phyloP scores from a whole-genome alignment of 2,888 invertebrate genomes.

The Leistus spinibarbis region DNA sequence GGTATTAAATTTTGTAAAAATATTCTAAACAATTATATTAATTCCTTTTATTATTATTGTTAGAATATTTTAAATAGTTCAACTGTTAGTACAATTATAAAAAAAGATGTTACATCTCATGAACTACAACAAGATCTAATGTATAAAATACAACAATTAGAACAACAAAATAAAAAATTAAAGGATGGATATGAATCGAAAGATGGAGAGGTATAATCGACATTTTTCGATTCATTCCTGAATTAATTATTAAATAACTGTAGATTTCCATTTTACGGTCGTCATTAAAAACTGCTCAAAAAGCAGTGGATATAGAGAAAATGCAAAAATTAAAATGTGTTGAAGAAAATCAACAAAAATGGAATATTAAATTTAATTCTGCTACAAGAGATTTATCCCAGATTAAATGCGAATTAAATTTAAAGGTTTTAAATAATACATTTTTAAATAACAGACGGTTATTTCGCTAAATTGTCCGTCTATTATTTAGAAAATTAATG shows the following conservation, averaged over 20 bases:
- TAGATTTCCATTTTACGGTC: slow-evolving; percentile 24
- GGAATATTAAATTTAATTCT: slow-evolving; percentile 58
- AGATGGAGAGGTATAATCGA: slow-evolving; percentile 19
- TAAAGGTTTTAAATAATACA: too few relatives aligned
- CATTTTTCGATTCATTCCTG: neutral
- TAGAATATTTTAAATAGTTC: slow-evolving; percentile 1
- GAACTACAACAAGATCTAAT: slow-evolving; percentile 9
- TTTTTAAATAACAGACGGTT: too few relatives aligned
- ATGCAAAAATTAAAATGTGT: slow-evolving; percentile 14
- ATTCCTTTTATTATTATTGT: slow-evolving; percentile 1
- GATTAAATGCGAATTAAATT: slow-evolving; percentile 62
- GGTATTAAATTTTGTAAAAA: neutral
- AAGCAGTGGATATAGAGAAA: slow-evolving; percentile 25
- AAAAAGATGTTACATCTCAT: neutral
- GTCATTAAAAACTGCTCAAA: slow-evolving; percentile 13
- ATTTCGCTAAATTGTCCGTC: too few relatives aligned
- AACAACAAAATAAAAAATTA: slow-evolving; percentile 54
- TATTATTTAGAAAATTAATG: too few relatives aligned
- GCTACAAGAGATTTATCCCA: slow-evolving; percentile 58
- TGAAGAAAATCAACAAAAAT: slow-evolving; percentile 58
- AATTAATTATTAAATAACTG: neutral
- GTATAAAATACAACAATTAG: slow-evolving; percentile 51
- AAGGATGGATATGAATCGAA: slow-evolving; percentile 10
- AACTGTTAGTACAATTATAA: neutral
- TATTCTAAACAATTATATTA: neutral